Evolutionary conservation across 1,140 invertebrate genomes (phyloP).

Genomic region (Ladona fulva): DNA sequence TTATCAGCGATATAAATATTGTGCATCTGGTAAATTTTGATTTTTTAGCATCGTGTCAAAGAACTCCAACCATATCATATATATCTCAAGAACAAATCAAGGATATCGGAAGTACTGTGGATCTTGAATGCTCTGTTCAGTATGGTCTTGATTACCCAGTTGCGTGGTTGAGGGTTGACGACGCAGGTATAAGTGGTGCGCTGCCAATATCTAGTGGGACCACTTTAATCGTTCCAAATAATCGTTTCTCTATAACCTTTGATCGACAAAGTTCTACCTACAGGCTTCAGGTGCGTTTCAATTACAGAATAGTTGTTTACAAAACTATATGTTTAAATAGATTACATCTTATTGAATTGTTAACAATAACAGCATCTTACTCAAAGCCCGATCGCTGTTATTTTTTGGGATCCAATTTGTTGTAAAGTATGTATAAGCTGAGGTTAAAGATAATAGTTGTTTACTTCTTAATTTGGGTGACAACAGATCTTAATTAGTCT

Average conservation of each 20-base stretch:
- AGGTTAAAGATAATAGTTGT: no score
- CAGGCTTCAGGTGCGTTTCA: conserved; percentile 40
- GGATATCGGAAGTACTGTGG: conserved; percentile 38
- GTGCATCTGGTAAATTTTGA: conserved; percentile 12
- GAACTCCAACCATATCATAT: conserved; percentile 39
- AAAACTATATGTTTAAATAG: no score
- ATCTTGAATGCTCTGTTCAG: conserved; percentile 40
- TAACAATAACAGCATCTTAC: no score
- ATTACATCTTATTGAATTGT: no score
- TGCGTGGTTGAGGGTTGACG: conserved; percentile 36
- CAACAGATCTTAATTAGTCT: no score
- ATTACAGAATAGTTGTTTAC: no score
- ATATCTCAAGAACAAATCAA: conserved; percentile 40
- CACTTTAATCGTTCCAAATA: conserved; percentile 37
- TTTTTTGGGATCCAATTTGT: no score
- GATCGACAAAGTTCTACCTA: conserved; percentile 37
- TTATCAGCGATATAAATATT: no score
- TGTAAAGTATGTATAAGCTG: no score
- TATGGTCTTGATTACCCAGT: conserved; percentile 36
- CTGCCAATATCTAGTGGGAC: conserved; percentile 37
- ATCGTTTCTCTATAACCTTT: conserved; percentile 37
- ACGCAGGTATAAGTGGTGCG: conserved; percentile 22
- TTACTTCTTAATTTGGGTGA: no score
- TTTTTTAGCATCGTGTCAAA: conserved; percentile 30
- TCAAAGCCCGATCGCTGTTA: no score